Evolutionary conservation across 2,888 invertebrate species (phyloP), one percentile per base, ranked within the genome.

Genomic region (Idaea dimidiata): DNA sequence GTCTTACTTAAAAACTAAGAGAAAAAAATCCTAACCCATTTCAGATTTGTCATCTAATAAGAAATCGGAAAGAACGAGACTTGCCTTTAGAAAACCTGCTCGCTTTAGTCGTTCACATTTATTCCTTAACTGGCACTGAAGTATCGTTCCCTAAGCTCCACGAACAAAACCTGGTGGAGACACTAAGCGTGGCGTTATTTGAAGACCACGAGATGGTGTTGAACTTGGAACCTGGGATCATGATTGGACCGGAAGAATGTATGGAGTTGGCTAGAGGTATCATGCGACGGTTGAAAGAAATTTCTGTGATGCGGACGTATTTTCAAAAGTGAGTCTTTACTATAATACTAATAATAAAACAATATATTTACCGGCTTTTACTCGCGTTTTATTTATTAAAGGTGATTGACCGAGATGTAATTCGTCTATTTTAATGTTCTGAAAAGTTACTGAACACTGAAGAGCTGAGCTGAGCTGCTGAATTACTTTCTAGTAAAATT

Each of bases 121-220:
- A 95, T 75, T 94, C 95, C 0, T 78, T 95, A 18, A 91, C 92
- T 57, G 95, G 95, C 0, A 93, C 89, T 0, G 94, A 94, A 66
- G 89, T 94, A 6, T 81, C 86, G 0, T 94, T 94, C 73, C 85
- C 93, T 1, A 76, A 83, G 16, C 82, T 89, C 57, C 94, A 94
- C 67, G 93, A 94, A 73, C 86, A 88, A 16, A 83, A 82, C 5
- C 79, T 95, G 0, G 79, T 87, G 59, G 88, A 89, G 59, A 84
- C 93, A 0, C 79, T 95, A 5, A 87, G 88, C 59, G 91, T 90
- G 58, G 94, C 94, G 62, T 86, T 95, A 72, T 93, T 91, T 61
- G 93, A 94, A 74, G 95, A 95, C 69, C 91, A 89, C 43, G 84
- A 89, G 69, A 80, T 71, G 0, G 57, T 89, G 60, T 74, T 82